Conservation (phyloP, 2,113 vertebrate species). For the Tachycineta bicolor region DNA sequence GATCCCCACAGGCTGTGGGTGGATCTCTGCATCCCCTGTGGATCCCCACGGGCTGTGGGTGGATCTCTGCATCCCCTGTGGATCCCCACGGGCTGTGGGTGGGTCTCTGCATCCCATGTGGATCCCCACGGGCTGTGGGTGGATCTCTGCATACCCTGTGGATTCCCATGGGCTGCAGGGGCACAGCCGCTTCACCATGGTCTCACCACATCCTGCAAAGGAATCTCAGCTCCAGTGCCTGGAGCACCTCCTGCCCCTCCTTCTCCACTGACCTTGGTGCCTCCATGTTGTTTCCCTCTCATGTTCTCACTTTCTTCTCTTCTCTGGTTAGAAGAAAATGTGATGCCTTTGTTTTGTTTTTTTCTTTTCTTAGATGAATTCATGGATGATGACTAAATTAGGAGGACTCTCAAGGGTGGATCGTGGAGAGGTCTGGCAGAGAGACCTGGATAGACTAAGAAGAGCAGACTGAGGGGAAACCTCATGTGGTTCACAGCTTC, state of each 20-base stretch:
- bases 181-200: background rate
- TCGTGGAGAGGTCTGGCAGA: background rate
- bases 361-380: background rate
- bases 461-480: background rate
- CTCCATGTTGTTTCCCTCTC: background rate
- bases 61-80: background rate
- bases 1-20: background rate
- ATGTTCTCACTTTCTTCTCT: background rate
- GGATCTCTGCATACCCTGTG: no score
- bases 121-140: background rate
- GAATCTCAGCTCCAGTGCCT: fast-evolving
- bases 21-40: background rate
- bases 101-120: background rate
- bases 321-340: background rate
- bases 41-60: background rate
- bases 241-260: no score
- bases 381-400: background rate
- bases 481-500: background rate
- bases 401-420: background rate
- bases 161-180: no score
- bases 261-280: background rate
- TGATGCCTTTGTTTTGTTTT: background rate
- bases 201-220: background rate
- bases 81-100: no score
- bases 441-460: background rate